Conservation (phyloP, 2,113 vertebrate species). For the Syngnathus floridae region DNA sequence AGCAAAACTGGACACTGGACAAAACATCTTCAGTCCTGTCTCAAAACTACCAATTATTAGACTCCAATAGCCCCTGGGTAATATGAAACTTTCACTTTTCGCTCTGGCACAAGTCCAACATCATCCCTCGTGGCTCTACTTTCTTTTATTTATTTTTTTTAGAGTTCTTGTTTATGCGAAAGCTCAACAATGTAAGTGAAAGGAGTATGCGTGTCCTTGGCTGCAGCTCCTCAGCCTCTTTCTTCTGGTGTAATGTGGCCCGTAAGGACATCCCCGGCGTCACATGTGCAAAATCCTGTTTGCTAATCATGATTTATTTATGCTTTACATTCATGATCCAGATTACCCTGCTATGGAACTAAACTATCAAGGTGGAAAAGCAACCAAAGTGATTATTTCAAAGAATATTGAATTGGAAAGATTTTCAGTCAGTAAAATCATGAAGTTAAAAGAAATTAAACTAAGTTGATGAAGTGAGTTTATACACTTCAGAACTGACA, state of each 20-base stretch:
- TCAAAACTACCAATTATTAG: constrained; percentile 36
- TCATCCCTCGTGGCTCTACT: constrained; percentile 9
- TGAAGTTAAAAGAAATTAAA: too few species aligned
- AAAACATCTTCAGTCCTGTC: constrained; percentile 33
- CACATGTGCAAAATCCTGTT: not conserved
- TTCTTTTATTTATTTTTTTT: constrained; percentile 10
- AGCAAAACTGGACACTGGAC: constrained; percentile 23
- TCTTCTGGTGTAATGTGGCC: constrained; percentile 26
- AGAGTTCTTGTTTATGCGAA: constrained; percentile 43
- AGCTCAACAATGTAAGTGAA: constrained; percentile 31
- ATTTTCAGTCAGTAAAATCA: not conserved
- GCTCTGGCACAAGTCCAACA: constrained; percentile 23
- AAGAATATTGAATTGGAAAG: constrained; percentile 2
- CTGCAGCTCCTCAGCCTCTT: constrained; percentile 10
- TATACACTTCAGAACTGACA: too few species aligned
- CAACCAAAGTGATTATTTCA: not conserved
- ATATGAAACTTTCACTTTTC: constrained; percentile 21
- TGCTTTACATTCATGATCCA: too few species aligned
- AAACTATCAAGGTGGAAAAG: too few species aligned
- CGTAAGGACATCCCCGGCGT: constrained; percentile 20
- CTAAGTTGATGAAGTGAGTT: too few species aligned
- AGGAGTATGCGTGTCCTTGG: constrained; percentile 1
- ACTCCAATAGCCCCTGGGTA: constrained; percentile 27
- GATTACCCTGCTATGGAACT: too few species aligned
- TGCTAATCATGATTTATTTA: too few species aligned